A percentile compares a stretch with the other conserved stretches of the same genome.
Conservation (phyloP, 1,140 invertebrate species). For the Lordiphosa mommai region DNA sequence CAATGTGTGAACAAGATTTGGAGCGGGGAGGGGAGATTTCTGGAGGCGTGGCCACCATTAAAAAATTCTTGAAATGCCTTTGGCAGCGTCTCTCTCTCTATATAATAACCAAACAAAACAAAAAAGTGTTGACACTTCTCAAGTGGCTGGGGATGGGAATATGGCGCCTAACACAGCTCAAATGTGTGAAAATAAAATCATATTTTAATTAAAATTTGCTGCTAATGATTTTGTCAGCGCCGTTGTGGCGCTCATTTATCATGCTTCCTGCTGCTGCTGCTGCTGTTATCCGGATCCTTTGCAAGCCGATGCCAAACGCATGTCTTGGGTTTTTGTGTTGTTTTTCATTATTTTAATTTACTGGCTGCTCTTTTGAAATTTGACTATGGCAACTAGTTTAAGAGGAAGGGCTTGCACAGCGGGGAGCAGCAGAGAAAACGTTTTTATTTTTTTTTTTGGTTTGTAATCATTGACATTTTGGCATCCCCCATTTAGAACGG, state of each 20-base stretch:
- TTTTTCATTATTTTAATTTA: constrained; percentile 73
- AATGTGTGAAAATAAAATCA: constrained; percentile 60
- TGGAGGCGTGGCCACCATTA: constrained; percentile 53
- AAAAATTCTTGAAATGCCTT: constrained; percentile 60
- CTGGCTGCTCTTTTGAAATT: constrained; percentile 60
- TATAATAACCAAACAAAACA: background rate
- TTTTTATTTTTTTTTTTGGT: no score
- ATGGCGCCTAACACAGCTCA: constrained; percentile 54
- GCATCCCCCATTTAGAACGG: background rate
- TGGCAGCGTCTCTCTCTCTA: background rate
- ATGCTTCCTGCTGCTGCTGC: constrained; percentile 17
- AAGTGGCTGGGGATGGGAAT: constrained; percentile 6
- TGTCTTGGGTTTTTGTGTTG: constrained; percentile 32
- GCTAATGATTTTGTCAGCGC: constrained; percentile 68
- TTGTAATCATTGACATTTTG: constrained; percentile 10
- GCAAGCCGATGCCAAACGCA: constrained; percentile 66
- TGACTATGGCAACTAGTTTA: constrained; percentile 14
- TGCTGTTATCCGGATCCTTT: constrained; percentile 23
- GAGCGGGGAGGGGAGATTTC: constrained; percentile 16
- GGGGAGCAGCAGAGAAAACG: no score
- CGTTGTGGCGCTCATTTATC: constrained; percentile 53
- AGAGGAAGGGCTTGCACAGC: constrained; percentile 18
- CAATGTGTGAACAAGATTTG: constrained; percentile 75
- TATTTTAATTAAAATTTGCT: constrained; percentile 62
- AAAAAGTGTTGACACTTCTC: constrained; percentile 51